phyloP scores from a whole-genome alignment of 2,888 invertebrate species.

The Digitonthophagus gazella region DNA sequence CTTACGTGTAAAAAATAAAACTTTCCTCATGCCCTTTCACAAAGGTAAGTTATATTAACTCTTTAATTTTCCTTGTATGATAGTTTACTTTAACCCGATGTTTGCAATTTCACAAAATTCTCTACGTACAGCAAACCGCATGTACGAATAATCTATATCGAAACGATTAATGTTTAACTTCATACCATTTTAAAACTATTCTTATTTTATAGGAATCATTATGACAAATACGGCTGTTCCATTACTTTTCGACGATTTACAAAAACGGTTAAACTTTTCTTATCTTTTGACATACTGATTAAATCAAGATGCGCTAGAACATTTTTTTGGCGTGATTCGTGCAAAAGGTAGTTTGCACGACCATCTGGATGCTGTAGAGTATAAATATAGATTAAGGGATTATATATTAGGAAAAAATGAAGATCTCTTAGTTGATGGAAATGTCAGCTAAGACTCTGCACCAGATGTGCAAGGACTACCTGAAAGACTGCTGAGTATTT shows the following conservation, averaged over 20 bases:
- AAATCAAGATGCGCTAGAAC: conserved; percentile 18
- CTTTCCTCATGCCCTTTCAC: background rate
- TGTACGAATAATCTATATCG: no score
- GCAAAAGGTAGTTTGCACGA: conserved; percentile 16
- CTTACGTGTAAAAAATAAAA: background rate
- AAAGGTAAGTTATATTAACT: background rate
- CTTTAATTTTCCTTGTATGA: no score
- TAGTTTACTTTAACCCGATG: no score
- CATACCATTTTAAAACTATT: no score
- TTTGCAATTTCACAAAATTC: no score
- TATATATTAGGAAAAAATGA: conserved; percentile 28
- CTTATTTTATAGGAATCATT: no score
- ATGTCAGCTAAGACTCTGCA: background rate
- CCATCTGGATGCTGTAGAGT: conserved; percentile 25
- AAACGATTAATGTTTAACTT: no score
- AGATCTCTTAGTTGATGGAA: conserved; percentile 16
- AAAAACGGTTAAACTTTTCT: background rate
- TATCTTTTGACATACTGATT: conserved; percentile 18
- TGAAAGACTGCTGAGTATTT: background rate
- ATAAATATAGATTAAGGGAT: conserved; percentile 26
- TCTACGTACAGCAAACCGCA: no score
- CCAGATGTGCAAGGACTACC: background rate
- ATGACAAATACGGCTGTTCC: background rate
- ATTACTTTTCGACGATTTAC: background rate
- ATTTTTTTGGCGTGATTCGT: conserved; percentile 6